Conservation (phyloP, 2,113 vertebrate species). For the Amia ocellicauda region DNA sequence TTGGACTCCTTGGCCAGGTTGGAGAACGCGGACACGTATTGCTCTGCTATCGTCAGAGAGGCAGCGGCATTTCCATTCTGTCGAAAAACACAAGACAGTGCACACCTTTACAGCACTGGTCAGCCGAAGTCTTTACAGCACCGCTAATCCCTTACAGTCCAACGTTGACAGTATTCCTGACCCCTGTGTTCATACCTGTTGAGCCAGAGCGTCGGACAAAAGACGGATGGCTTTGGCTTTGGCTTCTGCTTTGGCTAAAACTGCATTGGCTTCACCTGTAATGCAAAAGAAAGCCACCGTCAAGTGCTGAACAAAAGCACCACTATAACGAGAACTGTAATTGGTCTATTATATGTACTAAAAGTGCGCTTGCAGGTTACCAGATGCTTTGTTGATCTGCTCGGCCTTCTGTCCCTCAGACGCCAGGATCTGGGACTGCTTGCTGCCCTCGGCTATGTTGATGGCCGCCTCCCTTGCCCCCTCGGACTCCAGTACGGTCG, state of each 20-base stretch:
- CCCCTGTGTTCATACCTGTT: constrained; percentile 71
- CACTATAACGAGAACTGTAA: no score
- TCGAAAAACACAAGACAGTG: background rate
- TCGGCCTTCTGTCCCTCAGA: constrained; percentile 87
- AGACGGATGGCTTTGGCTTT: constrained; percentile 85
- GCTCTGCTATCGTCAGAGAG: constrained; percentile 86
- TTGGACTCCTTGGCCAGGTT: constrained; percentile 92
- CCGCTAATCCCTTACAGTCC: background rate
- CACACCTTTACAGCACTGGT: background rate
- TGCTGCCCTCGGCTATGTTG: constrained; percentile 88
- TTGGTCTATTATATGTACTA: no score
- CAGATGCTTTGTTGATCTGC: constrained; percentile 87
- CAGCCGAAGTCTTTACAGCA: background rate
- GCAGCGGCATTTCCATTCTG: constrained; percentile 86
- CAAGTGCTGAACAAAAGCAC: no score
- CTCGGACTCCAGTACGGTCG: constrained; percentile 90
- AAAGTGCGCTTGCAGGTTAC: constrained; percentile 46
- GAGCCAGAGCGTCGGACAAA: constrained; percentile 76
- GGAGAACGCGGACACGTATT: constrained; percentile 89
- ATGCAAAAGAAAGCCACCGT: no score
- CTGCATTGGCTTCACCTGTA: constrained; percentile 85
- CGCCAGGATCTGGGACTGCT: constrained; percentile 91
- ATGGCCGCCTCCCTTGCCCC: constrained; percentile 87
- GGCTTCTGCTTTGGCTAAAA: constrained; percentile 85
- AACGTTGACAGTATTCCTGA: background rate